Evolutionary conservation across 2,113 vertebrate genomes (phyloP).

Genomic region (Scomber colias): DNA sequence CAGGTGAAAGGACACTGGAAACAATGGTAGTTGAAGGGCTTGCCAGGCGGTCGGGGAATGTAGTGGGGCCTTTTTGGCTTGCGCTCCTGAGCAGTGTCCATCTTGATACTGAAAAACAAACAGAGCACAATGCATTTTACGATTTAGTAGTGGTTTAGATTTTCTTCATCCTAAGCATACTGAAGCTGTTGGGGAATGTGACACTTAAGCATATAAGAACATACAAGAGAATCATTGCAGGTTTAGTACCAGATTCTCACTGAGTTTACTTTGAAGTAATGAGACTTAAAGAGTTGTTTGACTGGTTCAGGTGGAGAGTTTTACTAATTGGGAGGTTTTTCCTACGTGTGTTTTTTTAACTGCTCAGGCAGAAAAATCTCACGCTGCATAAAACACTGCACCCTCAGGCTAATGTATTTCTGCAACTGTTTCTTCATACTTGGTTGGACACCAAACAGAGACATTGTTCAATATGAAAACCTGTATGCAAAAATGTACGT

Average conservation of each 20-base stretch:
- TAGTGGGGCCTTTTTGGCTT: constrained; percentile 99
- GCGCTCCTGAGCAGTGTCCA: constrained; percentile 91
- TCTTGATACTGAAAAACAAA: constrained; percentile 69
- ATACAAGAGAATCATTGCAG: constrained; percentile 29
- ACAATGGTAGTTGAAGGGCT: constrained; percentile 98
- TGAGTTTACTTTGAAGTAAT: constrained; percentile 25
- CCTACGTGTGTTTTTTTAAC: constrained; percentile 5
- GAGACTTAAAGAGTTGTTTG: constrained; percentile 43
- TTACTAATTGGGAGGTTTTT: constrained; percentile 21
- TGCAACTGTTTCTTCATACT: constrained; percentile 45
- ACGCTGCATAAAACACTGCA: constrained; percentile 64
- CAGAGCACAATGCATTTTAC: neutral
- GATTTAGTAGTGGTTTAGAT: neutral
- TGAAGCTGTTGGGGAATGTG: neutral
- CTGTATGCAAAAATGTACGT: constrained; percentile 53
- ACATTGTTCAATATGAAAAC: constrained; percentile 53
- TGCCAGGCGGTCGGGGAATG: constrained; percentile 95
- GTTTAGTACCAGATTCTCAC: constrained; percentile 19
- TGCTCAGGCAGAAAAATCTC: constrained; percentile 63
- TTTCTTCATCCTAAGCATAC: neutral
- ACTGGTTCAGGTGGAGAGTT: constrained; percentile 60
- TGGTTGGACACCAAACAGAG: constrained; percentile 36
- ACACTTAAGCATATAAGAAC: neutral
- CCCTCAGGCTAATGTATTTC: constrained; percentile 79
- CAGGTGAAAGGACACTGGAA: constrained; percentile 99